Evolutionary conservation across 2,797 vertebrate species (phyloP), one percentile per base, ranked within the genome.

Genomic region (Fistularia tabacaria): DNA sequence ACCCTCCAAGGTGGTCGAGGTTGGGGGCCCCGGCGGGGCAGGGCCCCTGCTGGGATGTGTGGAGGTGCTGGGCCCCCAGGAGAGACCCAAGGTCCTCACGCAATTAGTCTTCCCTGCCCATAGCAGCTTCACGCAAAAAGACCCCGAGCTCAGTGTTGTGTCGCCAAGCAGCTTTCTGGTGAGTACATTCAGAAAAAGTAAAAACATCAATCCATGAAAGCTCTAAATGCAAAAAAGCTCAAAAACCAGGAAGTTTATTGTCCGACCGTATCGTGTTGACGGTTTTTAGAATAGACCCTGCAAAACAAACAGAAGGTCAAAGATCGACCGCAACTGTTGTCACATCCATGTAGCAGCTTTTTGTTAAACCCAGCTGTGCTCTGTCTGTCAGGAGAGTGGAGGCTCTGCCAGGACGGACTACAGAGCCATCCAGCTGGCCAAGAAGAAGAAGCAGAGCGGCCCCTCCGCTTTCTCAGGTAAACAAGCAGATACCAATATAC

Each of bases 381-480:
- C 7, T 54, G 14, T 66, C 9, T 15, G 0, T 68, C 64, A 99
- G 97, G 96, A 96, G 67, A 94, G 93, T 64, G 89, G 93, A 58
- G 97, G 96, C 54, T 98, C 97, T 51, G 96, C 95, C 0, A 90
- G 97, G 84, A 99, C 96, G 1, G 96, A 99, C 86, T 98, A 95
- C 87, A 93, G 93, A 88, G 95, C 95, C 62, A 94, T 98, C 81
- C 96, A 97, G 72, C 87, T 98, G 73, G 95, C 93, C 70, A 97
- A 98, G 87, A 92, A 92, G 80, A 96, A 88, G 82, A 97, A 97
- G 83, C 95, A 94, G 69, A 94, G 88, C 82, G 90, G 90, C 55
- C 81, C 90, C 3, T 71, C 73, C 1, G 45, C 68, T 38, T 70
- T 69, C 44, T 59, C 83, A 25, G 88, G 90, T 91, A 68, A 69